Percentiles rank a stretch among this genome's conserved stretches.
These are phyloP conservation scores for Acanthisitta chloris DNA, from an alignment of 2,113 vertebrate genomes.

Conservation along the genomic window DNA sequence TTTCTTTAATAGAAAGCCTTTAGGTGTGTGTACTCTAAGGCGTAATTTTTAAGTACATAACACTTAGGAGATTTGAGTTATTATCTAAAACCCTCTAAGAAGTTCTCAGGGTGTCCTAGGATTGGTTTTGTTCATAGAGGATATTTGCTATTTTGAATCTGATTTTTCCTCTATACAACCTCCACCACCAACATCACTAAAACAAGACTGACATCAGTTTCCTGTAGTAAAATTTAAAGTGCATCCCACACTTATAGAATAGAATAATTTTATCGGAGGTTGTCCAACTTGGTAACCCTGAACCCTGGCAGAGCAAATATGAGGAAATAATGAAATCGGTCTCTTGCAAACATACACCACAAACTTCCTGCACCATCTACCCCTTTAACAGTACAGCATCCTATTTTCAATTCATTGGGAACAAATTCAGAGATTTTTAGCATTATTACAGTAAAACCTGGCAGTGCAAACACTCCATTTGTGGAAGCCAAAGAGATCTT, in stretches of 20 bases:
- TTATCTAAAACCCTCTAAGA: background rate
- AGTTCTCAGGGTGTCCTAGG: background rate
- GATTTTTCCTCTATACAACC: background rate
- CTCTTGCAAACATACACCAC: background rate
- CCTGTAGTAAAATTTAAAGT: background rate
- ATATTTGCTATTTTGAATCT: background rate
- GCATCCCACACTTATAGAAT: background rate
- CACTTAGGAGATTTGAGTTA: background rate
- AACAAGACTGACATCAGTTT: background rate
- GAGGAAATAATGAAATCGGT: background rate
- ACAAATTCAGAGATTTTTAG: background rate
- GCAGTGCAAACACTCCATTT: background rate
- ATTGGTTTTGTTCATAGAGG: background rate
- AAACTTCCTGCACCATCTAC: background rate
- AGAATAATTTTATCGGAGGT: background rate
- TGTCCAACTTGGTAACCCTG: background rate
- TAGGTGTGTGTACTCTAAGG: background rate
- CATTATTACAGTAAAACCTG: background rate
- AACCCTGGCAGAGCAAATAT: background rate
- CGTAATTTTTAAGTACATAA: background rate
- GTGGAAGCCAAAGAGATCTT: background rate
- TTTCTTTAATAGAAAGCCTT: background rate
- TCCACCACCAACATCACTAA: background rate
- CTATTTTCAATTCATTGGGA: background rate
- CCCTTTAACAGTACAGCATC: background rate